Conservation (phyloP, 30 jellyfish, hydroid and myxozoan genomes). For the Cassiopea xamachana region DNA sequence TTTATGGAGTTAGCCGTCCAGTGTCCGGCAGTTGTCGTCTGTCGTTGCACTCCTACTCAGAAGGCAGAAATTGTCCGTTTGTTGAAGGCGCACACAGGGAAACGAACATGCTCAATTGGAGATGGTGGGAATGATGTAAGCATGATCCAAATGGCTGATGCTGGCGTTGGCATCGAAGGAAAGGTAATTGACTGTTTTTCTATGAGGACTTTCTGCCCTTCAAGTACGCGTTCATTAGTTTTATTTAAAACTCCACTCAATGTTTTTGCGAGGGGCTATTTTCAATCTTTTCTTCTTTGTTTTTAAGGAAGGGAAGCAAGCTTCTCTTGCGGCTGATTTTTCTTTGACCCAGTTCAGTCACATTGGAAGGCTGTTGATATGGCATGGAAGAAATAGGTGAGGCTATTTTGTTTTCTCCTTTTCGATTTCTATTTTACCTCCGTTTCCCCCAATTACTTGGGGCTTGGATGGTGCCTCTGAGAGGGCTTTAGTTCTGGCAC, state of each 20-base stretch:
- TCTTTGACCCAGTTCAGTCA: conserved; percentile 93
- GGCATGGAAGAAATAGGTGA: conserved; percentile 99
- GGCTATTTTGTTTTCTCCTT: background rate
- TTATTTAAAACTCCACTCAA: too few species aligned
- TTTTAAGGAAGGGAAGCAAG: conserved; percentile 96
- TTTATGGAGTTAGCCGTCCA: conserved; percentile 99
- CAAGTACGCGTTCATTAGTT: too few species aligned
- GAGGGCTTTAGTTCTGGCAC: too few species aligned
- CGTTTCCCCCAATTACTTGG: too few species aligned
- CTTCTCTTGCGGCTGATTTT: conserved; percentile 97
- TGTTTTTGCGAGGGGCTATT: background rate
- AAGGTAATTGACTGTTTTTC: conserved; percentile 59
- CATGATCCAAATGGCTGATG: conserved; percentile 99
- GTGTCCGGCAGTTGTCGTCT: conserved; percentile 98
- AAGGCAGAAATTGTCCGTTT: conserved; percentile 96
- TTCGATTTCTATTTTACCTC: too few species aligned
- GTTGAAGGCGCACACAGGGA: conserved; percentile 85
- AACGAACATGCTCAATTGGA: conserved; percentile 97
- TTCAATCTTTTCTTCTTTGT: background rate
- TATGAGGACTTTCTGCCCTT: too few species aligned
- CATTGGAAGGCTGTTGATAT: conserved; percentile 85
- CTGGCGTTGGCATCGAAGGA: conserved; percentile 99
- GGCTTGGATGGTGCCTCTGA: too few species aligned
- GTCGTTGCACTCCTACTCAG: conserved; percentile 99
- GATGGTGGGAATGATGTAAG: conserved; percentile 99